Evolutionary conservation across 2,888 invertebrate genomes (phyloP), one percentile per base, ranked within the genome.

Genomic region (Calameuta filiformis): DNA sequence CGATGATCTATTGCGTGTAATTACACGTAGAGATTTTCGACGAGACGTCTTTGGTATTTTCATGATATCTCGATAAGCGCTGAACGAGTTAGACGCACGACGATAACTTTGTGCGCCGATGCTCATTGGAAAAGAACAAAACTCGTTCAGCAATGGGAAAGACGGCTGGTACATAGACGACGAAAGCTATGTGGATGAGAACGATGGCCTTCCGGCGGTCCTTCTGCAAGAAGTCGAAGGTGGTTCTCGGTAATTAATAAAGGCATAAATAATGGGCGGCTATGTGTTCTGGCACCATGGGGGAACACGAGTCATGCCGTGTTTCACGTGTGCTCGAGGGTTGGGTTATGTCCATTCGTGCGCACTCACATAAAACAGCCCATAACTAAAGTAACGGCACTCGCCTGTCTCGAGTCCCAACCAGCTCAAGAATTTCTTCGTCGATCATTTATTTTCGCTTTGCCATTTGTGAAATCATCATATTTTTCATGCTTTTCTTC

Each of bases 331-430:
- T 56, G 56, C 56, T 56, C 23, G 56, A 56, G 56, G 56, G 56
- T 6, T 56, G 56, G 56, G 56, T 23, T 56, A 56, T 56, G 56
- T 56, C 23, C 56, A 56, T 56, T 76, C 37, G 69, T 69, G 76
- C 31, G 71, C 35, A 31, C 71, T 71, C 37, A 23, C 37, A 69
- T 69, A 71, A 35, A 76, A 76, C 71, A 71, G 76, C 35, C 71
- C 71, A 76, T 76, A 76, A 76, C 76, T 35, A 71, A 35, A 69
- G 76, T 76, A 76, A 76, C 76, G 76, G 71, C 76, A 33, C 69
- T 37, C 69, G 37, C 37, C 35, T 31, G n/a, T 23, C 23, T 23
- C 56, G 23, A 56, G 56, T 56, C 56, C 23, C 56, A 56, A 23
- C 23, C 56, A 56, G 56, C 56, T 56, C 56, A 23, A 56, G 56